Evolutionary conservation across 30 jellyfish, hydroid and myxozoan genomes (phyloP), one percentile per base, ranked within the genome.

Genomic region (Clytia hemisphaerica): DNA sequence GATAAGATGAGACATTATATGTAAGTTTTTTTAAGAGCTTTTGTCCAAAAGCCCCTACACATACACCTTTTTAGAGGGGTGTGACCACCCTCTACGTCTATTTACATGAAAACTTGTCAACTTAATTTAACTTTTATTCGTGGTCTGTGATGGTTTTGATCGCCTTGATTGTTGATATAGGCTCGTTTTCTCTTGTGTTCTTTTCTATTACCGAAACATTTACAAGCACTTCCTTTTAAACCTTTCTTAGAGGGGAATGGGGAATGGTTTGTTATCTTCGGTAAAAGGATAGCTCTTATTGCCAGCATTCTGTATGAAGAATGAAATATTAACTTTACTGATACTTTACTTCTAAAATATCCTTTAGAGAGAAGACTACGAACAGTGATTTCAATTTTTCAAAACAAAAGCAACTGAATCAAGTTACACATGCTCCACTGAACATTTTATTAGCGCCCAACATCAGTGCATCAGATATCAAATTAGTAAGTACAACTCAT

Each of bases 1-100:
- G 93, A 78, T 12, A 73, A 74, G 73, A 85, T 85, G 92, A 65
- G 85, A 67, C 80, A 68, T 33, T 85, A 85, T 37, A 77, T 75
- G 96, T 85, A 57, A 70, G 93, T 72, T 1, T 19, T 21, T 24
- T 65, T 44, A 6, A 29, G 21, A 6, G 25, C 15, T 51, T 51
- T 22, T 51, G 54, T 42, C 19, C 54, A 12, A 42, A 16, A 42
- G 54, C 54, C 19, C 16, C 14, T n/a, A n/a, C n/a, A n/a, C n/a
- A n/a, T n/a, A n/a, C n/a, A n/a, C n/a, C n/a, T n/a, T n/a, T n/a
- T n/a, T n/a, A n/a, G n/a, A n/a, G n/a, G n/a, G n/a, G n/a, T n/a
- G n/a, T n/a, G n/a, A n/a, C n/a, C n/a, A n/a, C n/a, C n/a, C n/a
- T n/a, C n/a, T n/a, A n/a, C n/a, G n/a, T n/a, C n/a, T n/a, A n/a